phyloP scores from a whole-genome alignment of 2,888 invertebrate genomes.

The Globia sparganii region DNA sequence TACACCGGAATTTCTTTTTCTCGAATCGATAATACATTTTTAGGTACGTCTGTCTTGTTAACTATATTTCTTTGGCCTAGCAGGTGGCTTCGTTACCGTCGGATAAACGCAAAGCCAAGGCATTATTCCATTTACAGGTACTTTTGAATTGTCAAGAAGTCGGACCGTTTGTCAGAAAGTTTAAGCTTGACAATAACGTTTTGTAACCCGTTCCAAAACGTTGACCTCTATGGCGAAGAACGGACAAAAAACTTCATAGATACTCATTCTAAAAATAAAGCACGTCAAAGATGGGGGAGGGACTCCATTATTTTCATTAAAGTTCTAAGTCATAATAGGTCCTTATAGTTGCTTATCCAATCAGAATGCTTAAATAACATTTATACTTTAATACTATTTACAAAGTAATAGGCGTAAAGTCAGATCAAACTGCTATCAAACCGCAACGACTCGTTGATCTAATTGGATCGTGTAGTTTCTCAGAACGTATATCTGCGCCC shows the following conservation, averaged over 20 bases:
- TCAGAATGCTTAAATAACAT: not conserved
- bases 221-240: not conserved
- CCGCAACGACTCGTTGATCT: conserved; percentile 46
- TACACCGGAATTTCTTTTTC: not conserved
- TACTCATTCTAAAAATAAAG: not conserved
- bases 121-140: not conserved
- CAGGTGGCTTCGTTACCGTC: not conserved
- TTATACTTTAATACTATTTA: not conserved
- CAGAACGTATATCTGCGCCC: conserved; percentile 43
- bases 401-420: conserved; percentile 3
- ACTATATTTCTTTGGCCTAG: not conserved
- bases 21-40: not conserved
- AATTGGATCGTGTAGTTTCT: conserved; percentile 61
- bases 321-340: not conserved
- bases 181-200: not conserved
- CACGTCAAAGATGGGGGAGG: no score
- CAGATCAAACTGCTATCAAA: conserved; percentile 20
- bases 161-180: no score
- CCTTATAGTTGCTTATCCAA: not conserved
- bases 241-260: not conserved
- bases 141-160: not conserved
- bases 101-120: not conserved
- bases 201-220: not conserved
- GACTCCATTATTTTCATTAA: no score
- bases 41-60: not conserved